phyloP scores from a whole-genome alignment of 2,888 invertebrate genomes.

The Pegoplata infirma region DNA sequence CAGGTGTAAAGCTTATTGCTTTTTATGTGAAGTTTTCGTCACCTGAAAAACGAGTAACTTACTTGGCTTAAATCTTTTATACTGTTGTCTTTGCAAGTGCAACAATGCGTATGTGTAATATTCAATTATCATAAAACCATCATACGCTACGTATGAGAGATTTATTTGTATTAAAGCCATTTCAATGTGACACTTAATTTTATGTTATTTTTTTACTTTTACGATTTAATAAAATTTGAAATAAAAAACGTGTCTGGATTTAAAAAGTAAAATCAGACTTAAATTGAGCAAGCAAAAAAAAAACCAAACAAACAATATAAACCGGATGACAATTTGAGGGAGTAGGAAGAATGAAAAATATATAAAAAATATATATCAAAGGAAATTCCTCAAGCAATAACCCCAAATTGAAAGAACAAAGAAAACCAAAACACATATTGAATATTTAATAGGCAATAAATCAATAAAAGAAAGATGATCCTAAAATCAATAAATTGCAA shows the following conservation, averaged over 20 bases:
- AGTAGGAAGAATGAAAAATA: conserved; percentile 2
- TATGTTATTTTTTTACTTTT: too few species aligned
- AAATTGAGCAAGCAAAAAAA: background rate
- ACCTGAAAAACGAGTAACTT: too few species aligned
- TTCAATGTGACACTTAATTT: too few species aligned
- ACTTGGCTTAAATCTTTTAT: too few species aligned
- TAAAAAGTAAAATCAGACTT: background rate
- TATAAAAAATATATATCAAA: conserved; percentile 7
- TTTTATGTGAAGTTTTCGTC: too few species aligned
- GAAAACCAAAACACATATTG: background rate
- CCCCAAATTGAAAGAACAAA: background rate
- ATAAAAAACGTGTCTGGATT: conserved; percentile 26
- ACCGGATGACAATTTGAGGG: conserved; percentile 36
- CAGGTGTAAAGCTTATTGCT: too few species aligned
- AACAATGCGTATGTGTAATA: too few species aligned
- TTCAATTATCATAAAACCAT: too few species aligned
- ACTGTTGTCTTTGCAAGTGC: too few species aligned
- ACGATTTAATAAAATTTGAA: background rate
- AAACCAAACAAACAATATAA: background rate
- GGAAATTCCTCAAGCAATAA: conserved; percentile 4
- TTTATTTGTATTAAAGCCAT: too few species aligned
- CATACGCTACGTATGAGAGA: too few species aligned
- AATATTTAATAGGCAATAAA: conserved; percentile 11
- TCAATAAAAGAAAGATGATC: conserved; percentile 15
- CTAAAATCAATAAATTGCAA: background rate